These are phyloP conservation scores for Xanthorhoe spadicearia DNA, from an alignment of 2,888 invertebrate species.

Conservation along the genomic window DNA sequence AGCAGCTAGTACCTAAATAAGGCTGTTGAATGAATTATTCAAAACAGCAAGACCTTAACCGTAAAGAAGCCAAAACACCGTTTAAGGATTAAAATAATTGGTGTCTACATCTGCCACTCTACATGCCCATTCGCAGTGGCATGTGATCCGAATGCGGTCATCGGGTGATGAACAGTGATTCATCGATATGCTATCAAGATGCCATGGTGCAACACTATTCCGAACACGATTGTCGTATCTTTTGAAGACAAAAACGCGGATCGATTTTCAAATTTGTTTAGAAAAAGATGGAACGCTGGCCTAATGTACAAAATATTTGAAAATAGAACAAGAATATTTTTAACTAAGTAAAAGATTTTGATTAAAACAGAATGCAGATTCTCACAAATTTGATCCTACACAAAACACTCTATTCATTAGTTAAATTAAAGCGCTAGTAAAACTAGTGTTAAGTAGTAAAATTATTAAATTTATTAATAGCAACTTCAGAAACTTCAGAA, in stretches of 20 bases:
- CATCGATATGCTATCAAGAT: conserved; percentile 41
- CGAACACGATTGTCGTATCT: conserved; percentile 43
- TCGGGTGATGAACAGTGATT: conserved; percentile 28
- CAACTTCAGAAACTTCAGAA: conserved; percentile 14
- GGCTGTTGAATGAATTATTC: neutral
- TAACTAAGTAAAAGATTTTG: neutral
- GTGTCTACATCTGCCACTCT: conserved; percentile 32
- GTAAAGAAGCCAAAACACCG: conserved; percentile 11
- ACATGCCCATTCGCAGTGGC: conserved; percentile 35
- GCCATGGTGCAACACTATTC: conserved; percentile 47
- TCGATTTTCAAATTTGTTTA: conserved; percentile 24
- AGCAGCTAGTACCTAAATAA: too few species aligned
- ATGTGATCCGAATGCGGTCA: conserved; percentile 40
- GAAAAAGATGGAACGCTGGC: neutral
- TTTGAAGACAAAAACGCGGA: conserved; percentile 29
- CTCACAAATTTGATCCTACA: neutral
- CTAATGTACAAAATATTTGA: conserved; percentile 3
- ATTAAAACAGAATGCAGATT: conserved; percentile 7
- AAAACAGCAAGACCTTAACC: conserved; percentile 8
- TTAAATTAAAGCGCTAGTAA: neutral
- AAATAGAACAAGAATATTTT: conserved; percentile 7
- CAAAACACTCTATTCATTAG: neutral
- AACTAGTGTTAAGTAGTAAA: neutral
- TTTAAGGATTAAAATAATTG: conserved; percentile 29
- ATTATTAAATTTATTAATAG: conserved; percentile 7